Base-by-base conservation (phyloP, 2,888 invertebrate species). In the Baccha elongata region DNA sequence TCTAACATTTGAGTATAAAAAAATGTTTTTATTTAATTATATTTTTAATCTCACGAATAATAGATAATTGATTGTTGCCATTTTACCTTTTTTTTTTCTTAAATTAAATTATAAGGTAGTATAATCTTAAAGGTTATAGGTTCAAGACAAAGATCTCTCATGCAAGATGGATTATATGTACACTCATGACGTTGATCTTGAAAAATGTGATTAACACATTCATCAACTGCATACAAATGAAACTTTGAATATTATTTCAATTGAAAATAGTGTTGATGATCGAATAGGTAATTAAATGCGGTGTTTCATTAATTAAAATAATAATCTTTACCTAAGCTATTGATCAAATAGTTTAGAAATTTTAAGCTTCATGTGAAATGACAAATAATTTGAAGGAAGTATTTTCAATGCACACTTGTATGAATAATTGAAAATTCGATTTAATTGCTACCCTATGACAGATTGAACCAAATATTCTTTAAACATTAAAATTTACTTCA, bases 141-240 rank as follows among this genome's bases (percentile, higher is more conserved):
- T 58, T 58, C 55, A 58, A 58, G 55, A 58, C 40, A 15, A 26
- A 37, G 40, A 58, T 60, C 42, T 42, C n/a, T 60, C 15, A 29
- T 60, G 60, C 17, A 29, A 29, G 60, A 44, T 60, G 60, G 60
- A 60, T 60, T 60, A 60, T 60, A n/a, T n/a, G n/a, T n/a, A 44
- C 40, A 42, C 17, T n/a, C 29, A 60, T 60, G 60, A 60, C 17
- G 60, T 60, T 44, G 60, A 44, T 60, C 44, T 60, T 60, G 60
- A 60, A 60, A 60, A 44, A 44, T 60, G 60, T 60, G 44, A 42
- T 44, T 44, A 42, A 40, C 10, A 58, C 55, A 55, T 13, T 58
- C 58, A 58, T 58, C 55, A 58, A 40, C 2, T 55, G 55, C 55
- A 55, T 15, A 40, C 21, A 42, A 8, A 42, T 5, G 4, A 37